Conservation (phyloP, 2,113 vertebrate genomes). For the Notechis scutatus region DNA sequence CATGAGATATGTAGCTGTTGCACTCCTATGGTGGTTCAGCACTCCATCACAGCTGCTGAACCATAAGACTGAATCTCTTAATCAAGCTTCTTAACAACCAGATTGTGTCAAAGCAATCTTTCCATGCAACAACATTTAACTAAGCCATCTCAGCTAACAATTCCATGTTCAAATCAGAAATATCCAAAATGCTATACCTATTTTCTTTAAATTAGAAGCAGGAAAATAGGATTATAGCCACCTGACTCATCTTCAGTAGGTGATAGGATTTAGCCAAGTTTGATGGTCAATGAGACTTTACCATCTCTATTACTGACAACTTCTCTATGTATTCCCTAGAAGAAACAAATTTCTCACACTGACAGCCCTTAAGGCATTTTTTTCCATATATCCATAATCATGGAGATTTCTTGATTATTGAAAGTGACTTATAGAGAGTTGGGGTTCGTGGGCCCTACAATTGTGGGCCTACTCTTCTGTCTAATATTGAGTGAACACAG, state of each 20-base stretch:
- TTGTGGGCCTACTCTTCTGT: neutral
- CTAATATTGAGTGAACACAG: neutral
- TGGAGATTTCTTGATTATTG: neutral
- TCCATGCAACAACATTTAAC: neutral
- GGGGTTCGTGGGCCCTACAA: neutral
- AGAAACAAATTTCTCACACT: neutral
- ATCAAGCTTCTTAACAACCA: conserved; percentile 9
- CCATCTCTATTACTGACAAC: neutral
- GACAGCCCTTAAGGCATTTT: neutral
- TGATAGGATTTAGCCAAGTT: neutral
- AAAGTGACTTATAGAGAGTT: neutral
- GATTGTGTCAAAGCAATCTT: neutral
- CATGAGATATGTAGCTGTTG: neutral
- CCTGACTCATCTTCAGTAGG: neutral
- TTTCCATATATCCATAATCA: neutral
- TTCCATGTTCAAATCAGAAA: neutral
- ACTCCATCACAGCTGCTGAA: neutral
- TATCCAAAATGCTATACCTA: neutral
- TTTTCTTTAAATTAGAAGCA: neutral
- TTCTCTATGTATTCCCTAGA: neutral
- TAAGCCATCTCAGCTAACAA: neutral
- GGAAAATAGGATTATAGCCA: neutral
- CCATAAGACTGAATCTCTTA: neutral
- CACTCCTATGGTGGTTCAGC: conserved; percentile 24
- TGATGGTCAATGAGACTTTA: neutral